These are phyloP conservation scores for Zonitis immaculata DNA, from an alignment of 2,888 invertebrate species.

Conservation along the genomic window DNA sequence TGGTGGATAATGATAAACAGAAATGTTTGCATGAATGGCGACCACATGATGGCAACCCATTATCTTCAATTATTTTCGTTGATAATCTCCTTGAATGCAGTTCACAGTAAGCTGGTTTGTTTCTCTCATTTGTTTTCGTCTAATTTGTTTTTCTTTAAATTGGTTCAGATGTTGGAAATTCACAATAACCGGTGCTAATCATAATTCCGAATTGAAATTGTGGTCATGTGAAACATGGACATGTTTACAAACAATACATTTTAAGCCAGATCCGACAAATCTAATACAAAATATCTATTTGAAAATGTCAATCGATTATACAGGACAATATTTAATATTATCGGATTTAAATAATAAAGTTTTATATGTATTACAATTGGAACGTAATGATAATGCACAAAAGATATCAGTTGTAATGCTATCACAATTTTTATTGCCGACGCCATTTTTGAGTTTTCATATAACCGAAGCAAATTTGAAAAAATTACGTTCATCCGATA, in stretches of 20 bases:
- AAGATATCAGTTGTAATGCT: conserved; percentile 67
- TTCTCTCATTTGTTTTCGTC: too few relatives aligned
- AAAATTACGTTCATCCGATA: conserved; percentile 48
- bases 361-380: conserved; percentile 74
- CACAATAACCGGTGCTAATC: conserved; percentile 84
- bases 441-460: conserved; percentile 84
- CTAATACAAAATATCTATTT: conserved; percentile 52
- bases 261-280: conserved; percentile 53
- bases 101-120: conserved; percentile 68
- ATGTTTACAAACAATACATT: conserved; percentile 82
- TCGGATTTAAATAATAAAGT: conserved; percentile 83
- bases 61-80: conserved; percentile 87
- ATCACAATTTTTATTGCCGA: conserved; percentile 82
- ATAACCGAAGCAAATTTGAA: conserved; percentile 71
- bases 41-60: conserved; percentile 83
- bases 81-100: conserved; percentile 81
- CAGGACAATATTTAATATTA: conserved; percentile 79
- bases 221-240: conserved; percentile 96
- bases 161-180: conserved; percentile 87
- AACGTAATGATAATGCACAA: conserved; percentile 58
- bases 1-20: conserved; percentile 63
- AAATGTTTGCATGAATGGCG: conserved; percentile 90
- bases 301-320: conserved; percentile 78
- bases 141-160: conserved; percentile 5
- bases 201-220: conserved; percentile 84